Conservation (phyloP, 2,888 invertebrate species). For the Ceriagrion tenellum region DNA sequence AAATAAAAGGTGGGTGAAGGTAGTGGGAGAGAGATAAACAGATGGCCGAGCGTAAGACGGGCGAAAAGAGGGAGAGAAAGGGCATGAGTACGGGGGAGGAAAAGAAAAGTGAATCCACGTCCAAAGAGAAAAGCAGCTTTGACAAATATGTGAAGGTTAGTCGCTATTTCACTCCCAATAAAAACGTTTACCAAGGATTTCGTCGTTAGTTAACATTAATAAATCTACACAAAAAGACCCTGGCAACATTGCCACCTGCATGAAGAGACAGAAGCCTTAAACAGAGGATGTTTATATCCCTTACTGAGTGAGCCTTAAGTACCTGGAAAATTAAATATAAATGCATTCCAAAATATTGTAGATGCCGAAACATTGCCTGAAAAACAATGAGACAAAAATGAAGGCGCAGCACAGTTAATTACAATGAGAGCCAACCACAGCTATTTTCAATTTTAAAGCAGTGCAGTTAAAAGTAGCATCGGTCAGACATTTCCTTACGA, state of each 20-base stretch:
- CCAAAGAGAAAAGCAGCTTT: not conserved
- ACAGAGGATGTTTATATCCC: too few relatives aligned
- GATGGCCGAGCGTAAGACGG: not conserved
- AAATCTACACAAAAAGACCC: not conserved
- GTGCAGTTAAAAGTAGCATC: too few relatives aligned
- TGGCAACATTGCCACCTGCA: not conserved
- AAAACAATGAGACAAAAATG: too few relatives aligned
- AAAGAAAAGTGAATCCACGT: not conserved
- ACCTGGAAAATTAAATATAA: too few relatives aligned
- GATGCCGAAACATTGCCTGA: too few relatives aligned
- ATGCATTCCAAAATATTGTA: too few relatives aligned
- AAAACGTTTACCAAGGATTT: slow-evolving; percentile 3
- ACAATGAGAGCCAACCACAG: too few relatives aligned
- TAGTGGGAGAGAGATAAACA: not conserved
- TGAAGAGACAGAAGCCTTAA: not conserved
- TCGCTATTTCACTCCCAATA: not conserved
- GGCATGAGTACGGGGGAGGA: not conserved
- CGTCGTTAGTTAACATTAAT: not conserved
- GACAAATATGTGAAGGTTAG: not conserved
- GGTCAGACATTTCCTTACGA: too few relatives aligned
- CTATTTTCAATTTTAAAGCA: too few relatives aligned
- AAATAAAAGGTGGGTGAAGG: not conserved
- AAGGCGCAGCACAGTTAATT: too few relatives aligned
- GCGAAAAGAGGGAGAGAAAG: not conserved
- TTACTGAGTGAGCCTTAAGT: too few relatives aligned